Evolutionary conservation across 2,797 vertebrate species (phyloP), one percentile per base, ranked within the genome.

Genomic region (Typhlichthys eigenmanni): DNA sequence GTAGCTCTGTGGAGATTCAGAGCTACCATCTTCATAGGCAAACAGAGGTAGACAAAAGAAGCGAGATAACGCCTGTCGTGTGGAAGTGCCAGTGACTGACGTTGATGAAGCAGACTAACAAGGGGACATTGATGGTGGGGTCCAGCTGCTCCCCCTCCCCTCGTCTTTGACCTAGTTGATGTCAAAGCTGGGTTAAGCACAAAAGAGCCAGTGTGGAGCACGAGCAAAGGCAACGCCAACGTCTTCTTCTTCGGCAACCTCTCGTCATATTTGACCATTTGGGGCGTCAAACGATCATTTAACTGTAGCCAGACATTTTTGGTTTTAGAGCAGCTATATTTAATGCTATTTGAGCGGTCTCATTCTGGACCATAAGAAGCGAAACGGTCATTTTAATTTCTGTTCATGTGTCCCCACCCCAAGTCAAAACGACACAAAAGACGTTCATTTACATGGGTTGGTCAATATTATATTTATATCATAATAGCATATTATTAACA

Each of bases 81-180:
- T 85, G 9, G 47, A 68, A 81, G 72, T 32, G 45, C 68, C 71
- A 72, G 72, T 68, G 84, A 76, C 71, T 84, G 87, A 92, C 87
- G 83, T 87, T 80, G 90, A 91, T 90, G 81, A 92, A 89, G 87
- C 89, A 82, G 80, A 85, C 83, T 79, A 91, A 92, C 91, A 92
- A 92, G 86, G 90, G 87, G 83, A 91, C 91, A 92, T 92, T 93
- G 87, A 91, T 61, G 77, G 81, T 83, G 56, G 73, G 80, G 79
- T 90, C 87, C 90, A 92, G 92, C 91, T 92, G 91, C 90, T 87
- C 69, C 63, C 61, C 82, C 82, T 79, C 69, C 60, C 80, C 82
- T 81, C 69, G 60, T 81, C 80, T 85, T 87, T 90, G 89, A 90
- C 86, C 87, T 81, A 91, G 88, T 85, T 90, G 86, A 89, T 86